Evolutionary conservation across 2,888 invertebrate species (phyloP).

Genomic region (Pherbina coryleti): DNA sequence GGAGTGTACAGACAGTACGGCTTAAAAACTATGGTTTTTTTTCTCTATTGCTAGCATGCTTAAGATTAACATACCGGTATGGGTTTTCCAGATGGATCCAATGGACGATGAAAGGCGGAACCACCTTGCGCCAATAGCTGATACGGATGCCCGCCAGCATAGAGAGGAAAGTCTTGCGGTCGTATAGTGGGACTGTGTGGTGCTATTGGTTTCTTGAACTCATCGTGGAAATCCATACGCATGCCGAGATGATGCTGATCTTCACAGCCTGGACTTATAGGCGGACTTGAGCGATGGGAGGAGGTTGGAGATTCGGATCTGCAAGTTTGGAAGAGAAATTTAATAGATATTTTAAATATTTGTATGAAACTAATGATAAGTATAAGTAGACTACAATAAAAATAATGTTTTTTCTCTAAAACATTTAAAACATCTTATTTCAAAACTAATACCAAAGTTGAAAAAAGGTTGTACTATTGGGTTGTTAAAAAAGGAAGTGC

Average conservation of each 20-base stretch:
- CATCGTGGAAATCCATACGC: slow-evolving; percentile 71
- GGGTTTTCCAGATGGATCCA: slow-evolving; percentile 70
- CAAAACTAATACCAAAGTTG: no score
- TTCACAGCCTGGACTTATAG: slow-evolving; percentile 88
- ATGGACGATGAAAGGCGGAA: slow-evolving; percentile 73
- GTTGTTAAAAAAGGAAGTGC: no score
- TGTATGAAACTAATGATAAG: no score
- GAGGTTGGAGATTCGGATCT: slow-evolving; percentile 71
- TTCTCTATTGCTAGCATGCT: not conserved
- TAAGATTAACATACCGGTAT: slow-evolving; percentile 63
- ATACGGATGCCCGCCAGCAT: slow-evolving; percentile 71
- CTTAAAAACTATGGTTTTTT: slow-evolving; percentile 33
- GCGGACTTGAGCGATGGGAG: slow-evolving; percentile 82
- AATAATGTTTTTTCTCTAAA: no score
- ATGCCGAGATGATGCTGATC: slow-evolving; percentile 71
- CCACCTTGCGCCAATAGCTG: slow-evolving; percentile 70
- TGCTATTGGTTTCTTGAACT: slow-evolving; percentile 69
- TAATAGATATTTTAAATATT: no score
- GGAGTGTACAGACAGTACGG: slow-evolving; percentile 34
- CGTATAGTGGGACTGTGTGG: slow-evolving; percentile 68
- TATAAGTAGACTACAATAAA: no score
- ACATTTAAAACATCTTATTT: no score
- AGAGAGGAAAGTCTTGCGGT: slow-evolving; percentile 68
- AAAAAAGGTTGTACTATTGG: no score
- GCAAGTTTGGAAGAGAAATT: slow-evolving; percentile 30